phyloP scores from a whole-genome alignment of 2,797 vertebrate species.

The Fringilla coelebs region DNA sequence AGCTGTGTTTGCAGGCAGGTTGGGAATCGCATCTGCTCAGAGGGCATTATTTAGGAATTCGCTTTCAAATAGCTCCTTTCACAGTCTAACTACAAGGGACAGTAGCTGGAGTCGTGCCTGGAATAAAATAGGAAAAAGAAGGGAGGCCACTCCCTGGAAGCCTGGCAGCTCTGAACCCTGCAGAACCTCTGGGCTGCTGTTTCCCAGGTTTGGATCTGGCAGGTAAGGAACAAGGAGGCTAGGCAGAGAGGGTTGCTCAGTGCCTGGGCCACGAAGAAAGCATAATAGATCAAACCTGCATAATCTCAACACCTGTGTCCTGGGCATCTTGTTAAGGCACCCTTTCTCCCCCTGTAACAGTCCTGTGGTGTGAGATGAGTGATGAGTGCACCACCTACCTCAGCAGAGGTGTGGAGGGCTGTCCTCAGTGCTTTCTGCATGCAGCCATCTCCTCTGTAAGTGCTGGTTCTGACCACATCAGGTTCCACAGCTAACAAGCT shows the following conservation, averaged over 20 bases:
- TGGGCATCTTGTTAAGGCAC: not conserved
- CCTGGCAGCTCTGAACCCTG: not conserved
- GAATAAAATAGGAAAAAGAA: conserved; percentile 36
- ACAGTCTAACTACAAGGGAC: conserved; percentile 34
- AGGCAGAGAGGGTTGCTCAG: not conserved
- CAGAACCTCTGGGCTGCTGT: not conserved
- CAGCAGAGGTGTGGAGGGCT: not conserved
- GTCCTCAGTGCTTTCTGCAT: not conserved
- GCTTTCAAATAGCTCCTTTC: conserved; percentile 49
- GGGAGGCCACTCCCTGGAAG: not conserved
- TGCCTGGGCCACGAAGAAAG: not conserved
- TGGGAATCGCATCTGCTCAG: conserved; percentile 27
- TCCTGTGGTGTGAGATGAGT: not conserved
- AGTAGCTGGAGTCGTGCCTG: conserved; percentile 54
- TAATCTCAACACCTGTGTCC: not conserved
- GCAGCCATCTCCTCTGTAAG: not conserved
- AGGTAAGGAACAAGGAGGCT: not conserved
- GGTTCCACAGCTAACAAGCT: not conserved
- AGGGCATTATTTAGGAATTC: conserved; percentile 56
- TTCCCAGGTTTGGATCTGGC: rapidly evolving
- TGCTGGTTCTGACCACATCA: not conserved
- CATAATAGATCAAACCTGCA: not conserved
- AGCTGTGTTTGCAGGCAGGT: conserved; percentile 25
- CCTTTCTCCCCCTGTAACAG: not conserved
- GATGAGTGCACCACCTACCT: rapidly evolving